A percentile compares a stretch with the other conserved stretches of the same genome.
Evolutionary conservation across 2,888 invertebrate genomes (phyloP).

Genomic region (Eremobia ochroleuca): DNA sequence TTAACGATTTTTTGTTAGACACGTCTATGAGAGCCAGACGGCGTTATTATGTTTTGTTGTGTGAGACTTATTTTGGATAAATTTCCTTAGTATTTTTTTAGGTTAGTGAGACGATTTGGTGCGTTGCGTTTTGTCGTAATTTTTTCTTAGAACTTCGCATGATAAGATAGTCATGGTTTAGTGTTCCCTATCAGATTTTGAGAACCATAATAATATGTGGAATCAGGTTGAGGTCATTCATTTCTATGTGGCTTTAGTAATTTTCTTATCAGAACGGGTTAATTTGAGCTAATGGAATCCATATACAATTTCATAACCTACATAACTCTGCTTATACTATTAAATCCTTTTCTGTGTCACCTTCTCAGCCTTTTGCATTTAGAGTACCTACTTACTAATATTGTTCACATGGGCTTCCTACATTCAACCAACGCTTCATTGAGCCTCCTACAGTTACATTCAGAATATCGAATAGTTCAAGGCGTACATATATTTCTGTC

Average conservation of each 20-base stretch:
- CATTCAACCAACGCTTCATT: slow-evolving; percentile 50
- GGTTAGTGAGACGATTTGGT: slow-evolving; percentile 54
- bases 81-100: slow-evolving; percentile 57
- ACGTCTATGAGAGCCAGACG: slow-evolving; percentile 75
- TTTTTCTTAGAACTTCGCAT: slow-evolving; percentile 55
- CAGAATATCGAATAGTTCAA: slow-evolving; percentile 53
- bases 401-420: slow-evolving; percentile 54
- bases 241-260: not conserved
- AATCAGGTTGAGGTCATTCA: slow-evolving; percentile 4
- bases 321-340: not conserved
- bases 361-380: not conserved
- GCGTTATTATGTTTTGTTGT: slow-evolving; percentile 71
- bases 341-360: slow-evolving; percentile 24
- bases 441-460: slow-evolving; percentile 40
- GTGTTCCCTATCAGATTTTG: slow-evolving; percentile 41
- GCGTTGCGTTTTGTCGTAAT: slow-evolving; percentile 26
- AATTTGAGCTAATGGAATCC: not conserved
- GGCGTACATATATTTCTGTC: slow-evolving; percentile 43
- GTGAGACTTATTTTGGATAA: slow-evolving; percentile 52
- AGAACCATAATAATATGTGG: not conserved
- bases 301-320: not conserved
- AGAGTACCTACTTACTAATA: not conserved
- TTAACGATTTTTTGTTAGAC: slow-evolving; percentile 77
- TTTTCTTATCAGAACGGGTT: not conserved
- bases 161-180: slow-evolving; percentile 63